Percentiles rank a stretch among this genome's conserved stretches.
Evolutionary conservation across 2,113 vertebrate genomes (phyloP).

Genomic region (Limanda limanda): DNA sequence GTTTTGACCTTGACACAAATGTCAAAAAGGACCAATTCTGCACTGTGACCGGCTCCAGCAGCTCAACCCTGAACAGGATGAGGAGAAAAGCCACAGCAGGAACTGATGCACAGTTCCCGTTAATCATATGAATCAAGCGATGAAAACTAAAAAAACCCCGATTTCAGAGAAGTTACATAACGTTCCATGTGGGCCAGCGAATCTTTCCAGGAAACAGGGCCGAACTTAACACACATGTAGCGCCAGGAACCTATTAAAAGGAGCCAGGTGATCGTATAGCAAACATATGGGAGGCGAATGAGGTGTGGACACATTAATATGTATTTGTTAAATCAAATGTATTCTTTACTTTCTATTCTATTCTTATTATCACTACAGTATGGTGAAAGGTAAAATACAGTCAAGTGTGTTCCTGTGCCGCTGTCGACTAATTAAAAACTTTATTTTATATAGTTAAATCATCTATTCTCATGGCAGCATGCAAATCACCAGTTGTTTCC

Average conservation of each 20-base stretch:
- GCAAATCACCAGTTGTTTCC: not conserved
- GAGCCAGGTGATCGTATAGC: too few species aligned
- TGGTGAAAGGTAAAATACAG: not conserved
- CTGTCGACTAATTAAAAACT: not conserved
- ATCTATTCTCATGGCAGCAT: not conserved
- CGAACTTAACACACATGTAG: not conserved
- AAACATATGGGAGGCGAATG: too few species aligned
- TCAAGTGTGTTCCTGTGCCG: not conserved
- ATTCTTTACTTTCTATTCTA: too few species aligned
- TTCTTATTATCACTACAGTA: too few species aligned
- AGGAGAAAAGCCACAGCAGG: not conserved
- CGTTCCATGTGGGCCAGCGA: too few species aligned
- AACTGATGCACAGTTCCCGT: not conserved
- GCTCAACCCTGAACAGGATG: slow-evolving; percentile 8
- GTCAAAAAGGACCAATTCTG: not conserved
- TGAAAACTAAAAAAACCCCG: not conserved
- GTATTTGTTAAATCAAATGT: too few species aligned
- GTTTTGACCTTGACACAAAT: not conserved
- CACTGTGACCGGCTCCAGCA: not conserved
- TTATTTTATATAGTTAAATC: not conserved
- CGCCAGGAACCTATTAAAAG: not conserved
- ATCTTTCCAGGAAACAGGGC: not conserved
- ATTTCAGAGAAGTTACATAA: not conserved
- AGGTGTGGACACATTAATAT: too few species aligned
- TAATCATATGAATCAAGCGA: not conserved